Evolutionary conservation across 2,797 vertebrate genomes (phyloP).

Genomic region (Tenualosa ilisha): DNA sequence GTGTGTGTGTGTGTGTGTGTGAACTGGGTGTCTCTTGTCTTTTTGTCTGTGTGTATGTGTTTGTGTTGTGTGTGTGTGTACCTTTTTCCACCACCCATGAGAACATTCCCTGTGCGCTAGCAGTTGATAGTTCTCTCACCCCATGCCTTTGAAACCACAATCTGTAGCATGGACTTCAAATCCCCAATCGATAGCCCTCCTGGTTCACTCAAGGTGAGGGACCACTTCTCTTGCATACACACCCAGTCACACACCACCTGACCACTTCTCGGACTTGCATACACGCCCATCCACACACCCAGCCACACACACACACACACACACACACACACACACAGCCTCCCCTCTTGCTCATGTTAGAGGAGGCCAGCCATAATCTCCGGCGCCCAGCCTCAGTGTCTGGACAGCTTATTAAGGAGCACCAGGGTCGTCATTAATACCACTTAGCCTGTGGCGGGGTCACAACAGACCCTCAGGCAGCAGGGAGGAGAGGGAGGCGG

Average conservation of each 20-base stretch:
- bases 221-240: not conserved
- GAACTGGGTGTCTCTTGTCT: too few relatives aligned
- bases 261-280: too few relatives aligned
- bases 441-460: slow-evolving; percentile 35
- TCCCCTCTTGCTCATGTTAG: not conserved
- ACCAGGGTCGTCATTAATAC: slow-evolving; percentile 52
- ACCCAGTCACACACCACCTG: not conserved
- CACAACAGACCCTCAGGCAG: not conserved
- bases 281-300: not conserved
- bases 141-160: not conserved
- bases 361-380: slow-evolving; percentile 30
- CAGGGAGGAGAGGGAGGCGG: slow-evolving; percentile 15
- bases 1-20: not conserved
- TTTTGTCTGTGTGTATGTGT: not conserved
- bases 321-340: not conserved
- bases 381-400: slow-evolving; percentile 37
- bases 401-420: slow-evolving; percentile 46
- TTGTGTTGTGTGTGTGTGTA: not conserved
- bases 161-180: not conserved
- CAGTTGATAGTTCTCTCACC: not conserved
- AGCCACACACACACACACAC: not conserved
- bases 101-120: too few relatives aligned
- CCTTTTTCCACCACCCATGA: not conserved
- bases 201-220: slow-evolving; percentile 2
- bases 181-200: not conserved